These are phyloP conservation scores for Pelobates cultripes DNA, from an alignment of 2,797 vertebrate species.

Conservation along the genomic window DNA sequence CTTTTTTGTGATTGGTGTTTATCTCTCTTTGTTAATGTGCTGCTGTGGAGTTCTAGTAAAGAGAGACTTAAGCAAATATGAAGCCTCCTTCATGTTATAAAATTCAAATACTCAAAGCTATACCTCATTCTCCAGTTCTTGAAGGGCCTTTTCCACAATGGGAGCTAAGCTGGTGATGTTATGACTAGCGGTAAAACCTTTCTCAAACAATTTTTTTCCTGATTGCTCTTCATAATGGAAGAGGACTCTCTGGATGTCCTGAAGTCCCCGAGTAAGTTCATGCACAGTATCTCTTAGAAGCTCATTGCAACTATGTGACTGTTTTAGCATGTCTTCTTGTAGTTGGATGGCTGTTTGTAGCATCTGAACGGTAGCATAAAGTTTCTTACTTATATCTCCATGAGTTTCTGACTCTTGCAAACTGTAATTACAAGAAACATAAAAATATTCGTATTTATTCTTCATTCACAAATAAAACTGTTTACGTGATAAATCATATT, in stretches of 20 bases:
- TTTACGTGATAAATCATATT: no score
- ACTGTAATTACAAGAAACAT: constrained; percentile 61
- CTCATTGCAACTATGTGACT: constrained; percentile 68
- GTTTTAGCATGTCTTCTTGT: constrained; percentile 72
- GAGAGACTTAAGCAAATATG: no score
- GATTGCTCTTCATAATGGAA: constrained; percentile 61
- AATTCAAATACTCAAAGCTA: constrained; percentile 49
- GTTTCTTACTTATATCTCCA: constrained; percentile 70
- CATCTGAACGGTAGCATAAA: constrained; percentile 70
- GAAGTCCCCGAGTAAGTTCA: constrained; percentile 65
- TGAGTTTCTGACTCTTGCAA: constrained; percentile 72
- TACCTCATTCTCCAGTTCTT: constrained; percentile 66
- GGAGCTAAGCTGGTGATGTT: constrained; percentile 60
- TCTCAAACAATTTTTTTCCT: constrained; percentile 58
- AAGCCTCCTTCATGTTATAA: no score
- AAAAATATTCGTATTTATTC: neutral
- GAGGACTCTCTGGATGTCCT: constrained; percentile 67
- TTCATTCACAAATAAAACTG: no score
- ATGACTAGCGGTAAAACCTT: constrained; percentile 36
- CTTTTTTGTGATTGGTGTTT: no score
- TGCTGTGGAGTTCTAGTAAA: no score
- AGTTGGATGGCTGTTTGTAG: constrained; percentile 73
- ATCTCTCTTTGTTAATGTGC: no score
- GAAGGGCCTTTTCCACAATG: constrained; percentile 61
- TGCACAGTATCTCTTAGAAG: constrained; percentile 71